Evolutionary conservation across 2,797 vertebrate genomes (phyloP).

Genomic region (Catamblyrhynchus diadema): DNA sequence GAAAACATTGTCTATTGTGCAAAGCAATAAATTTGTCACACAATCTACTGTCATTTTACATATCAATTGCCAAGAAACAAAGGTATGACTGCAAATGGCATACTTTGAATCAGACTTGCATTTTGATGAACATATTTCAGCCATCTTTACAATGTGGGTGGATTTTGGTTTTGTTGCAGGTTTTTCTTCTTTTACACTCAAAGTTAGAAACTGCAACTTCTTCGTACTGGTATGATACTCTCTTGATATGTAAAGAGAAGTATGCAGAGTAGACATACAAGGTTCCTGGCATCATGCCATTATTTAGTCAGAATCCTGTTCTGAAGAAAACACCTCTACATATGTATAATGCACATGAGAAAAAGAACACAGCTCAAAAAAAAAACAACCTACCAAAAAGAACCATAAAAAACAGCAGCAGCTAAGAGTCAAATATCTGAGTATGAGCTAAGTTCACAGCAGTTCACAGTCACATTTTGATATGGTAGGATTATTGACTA

Average conservation of each 20-base stretch:
- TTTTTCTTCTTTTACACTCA: not conserved
- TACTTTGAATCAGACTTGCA: not conserved
- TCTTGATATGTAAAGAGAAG: not conserved
- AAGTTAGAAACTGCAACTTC: not conserved
- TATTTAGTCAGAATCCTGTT: not conserved
- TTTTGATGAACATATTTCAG: not conserved
- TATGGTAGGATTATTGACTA: not conserved
- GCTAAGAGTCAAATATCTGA: not conserved
- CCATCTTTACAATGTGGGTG: not conserved
- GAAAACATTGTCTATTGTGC: not conserved
- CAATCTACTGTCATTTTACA: not conserved
- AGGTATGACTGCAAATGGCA: not conserved
- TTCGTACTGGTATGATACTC: not conserved
- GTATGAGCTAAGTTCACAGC: not conserved
- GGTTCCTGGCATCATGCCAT: not conserved
- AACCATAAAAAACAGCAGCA: not conserved
- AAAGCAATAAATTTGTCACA: not conserved
- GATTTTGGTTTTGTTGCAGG: not conserved
- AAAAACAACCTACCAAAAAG: not conserved
- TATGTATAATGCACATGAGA: not conserved
- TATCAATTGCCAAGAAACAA: not conserved
- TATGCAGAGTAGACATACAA: not conserved
- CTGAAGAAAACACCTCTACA: not conserved
- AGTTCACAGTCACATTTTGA: not conserved
- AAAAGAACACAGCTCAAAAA: not conserved